These are phyloP conservation scores for Monarcha castaneiventris DNA, from an alignment of 2,113 vertebrate species.

Conservation along the genomic window DNA sequence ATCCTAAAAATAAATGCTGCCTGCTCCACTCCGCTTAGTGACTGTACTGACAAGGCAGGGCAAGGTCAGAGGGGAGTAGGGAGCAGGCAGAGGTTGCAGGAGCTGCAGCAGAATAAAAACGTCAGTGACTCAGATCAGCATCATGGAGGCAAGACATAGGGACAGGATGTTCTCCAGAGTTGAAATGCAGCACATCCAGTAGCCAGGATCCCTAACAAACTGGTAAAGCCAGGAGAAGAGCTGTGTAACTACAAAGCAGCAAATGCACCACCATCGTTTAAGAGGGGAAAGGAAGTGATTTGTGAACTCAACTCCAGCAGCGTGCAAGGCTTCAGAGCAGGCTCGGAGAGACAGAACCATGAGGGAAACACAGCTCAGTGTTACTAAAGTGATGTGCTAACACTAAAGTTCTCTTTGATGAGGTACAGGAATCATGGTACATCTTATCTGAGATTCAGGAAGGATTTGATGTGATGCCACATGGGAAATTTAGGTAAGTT, in stretches of 20 bases:
- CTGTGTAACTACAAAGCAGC: background rate
- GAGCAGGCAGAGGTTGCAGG: background rate
- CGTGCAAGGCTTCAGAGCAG: background rate
- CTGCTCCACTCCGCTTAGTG: background rate
- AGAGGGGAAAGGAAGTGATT: background rate
- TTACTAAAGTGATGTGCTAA: background rate
- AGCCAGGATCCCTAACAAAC: background rate
- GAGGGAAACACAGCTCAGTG: background rate
- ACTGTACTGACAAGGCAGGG: background rate
- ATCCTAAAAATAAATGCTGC: constrained; percentile 46
- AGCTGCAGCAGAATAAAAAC: background rate
- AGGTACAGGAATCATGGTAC: background rate
- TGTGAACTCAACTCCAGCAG: background rate
- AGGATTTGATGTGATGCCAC: background rate
- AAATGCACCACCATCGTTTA: background rate
- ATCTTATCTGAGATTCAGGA: constrained; percentile 38
- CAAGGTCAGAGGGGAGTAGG: background rate
- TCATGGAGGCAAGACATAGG: background rate
- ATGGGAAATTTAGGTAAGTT: constrained; percentile 39
- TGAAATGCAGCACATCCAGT: background rate
- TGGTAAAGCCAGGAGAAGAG: background rate
- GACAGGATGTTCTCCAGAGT: background rate
- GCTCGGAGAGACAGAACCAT: background rate
- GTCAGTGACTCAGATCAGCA: background rate
- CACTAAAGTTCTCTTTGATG: background rate